These are phyloP conservation scores for Blera fallax DNA, from an alignment of 2,888 invertebrate species.

Conservation along the genomic window DNA sequence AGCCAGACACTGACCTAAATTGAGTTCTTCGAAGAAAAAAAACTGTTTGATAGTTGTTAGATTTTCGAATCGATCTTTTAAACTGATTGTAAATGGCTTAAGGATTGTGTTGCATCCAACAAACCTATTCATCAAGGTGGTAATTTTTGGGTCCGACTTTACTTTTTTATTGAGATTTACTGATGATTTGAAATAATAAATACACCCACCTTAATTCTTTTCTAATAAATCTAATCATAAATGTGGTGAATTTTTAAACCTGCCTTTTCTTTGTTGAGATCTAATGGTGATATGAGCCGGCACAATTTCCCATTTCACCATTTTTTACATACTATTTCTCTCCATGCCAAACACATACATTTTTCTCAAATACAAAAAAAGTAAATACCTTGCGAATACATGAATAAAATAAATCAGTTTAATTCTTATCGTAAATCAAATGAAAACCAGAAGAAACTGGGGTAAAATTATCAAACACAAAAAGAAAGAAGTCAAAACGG, in stretches of 20 bases:
- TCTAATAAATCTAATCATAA: too few relatives aligned
- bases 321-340: background rate
- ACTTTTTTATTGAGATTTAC: background rate
- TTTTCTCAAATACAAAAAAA: background rate
- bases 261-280: too few relatives aligned
- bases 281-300: background rate
- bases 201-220: background rate
- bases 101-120: too few relatives aligned
- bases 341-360: background rate
- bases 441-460: background rate
- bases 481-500: constrained; percentile 18
- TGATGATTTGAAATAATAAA: background rate
- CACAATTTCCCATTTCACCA: background rate
- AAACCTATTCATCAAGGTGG: too few relatives aligned
- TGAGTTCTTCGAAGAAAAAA: too few relatives aligned
- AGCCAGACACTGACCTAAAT: too few relatives aligned
- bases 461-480: constrained; percentile 2
- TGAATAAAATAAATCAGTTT: constrained; percentile 44
- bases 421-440: constrained; percentile 27
- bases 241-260: too few relatives aligned
- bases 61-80: too few relatives aligned
- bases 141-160: too few relatives aligned
- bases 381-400: background rate
- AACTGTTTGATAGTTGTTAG: too few relatives aligned
- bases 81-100: too few relatives aligned